phyloP scores from a whole-genome alignment of 2,888 invertebrate genomes.

The Acrobasis suavella region DNA sequence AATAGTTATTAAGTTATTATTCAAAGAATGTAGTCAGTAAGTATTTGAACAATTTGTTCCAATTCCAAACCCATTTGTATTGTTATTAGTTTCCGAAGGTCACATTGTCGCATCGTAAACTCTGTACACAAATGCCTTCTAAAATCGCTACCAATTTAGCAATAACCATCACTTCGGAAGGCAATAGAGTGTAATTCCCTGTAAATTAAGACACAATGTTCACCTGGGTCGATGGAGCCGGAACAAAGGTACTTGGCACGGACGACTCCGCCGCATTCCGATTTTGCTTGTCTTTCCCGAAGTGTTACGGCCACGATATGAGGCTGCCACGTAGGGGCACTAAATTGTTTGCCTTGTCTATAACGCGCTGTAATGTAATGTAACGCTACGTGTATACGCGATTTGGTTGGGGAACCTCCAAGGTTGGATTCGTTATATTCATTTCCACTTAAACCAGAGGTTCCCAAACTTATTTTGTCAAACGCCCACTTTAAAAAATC shows the following conservation, averaged over 20 bases:
- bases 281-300: constrained; percentile 1
- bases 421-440: constrained; percentile 13
- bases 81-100: too few relatives aligned
- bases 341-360: background rate
- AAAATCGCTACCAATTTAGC: background rate
- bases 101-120: too few relatives aligned
- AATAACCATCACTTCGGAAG: constrained; percentile 1
- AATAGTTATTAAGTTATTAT: too few relatives aligned
- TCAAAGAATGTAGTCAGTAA: too few relatives aligned
- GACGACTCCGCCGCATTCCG: constrained; percentile 20
- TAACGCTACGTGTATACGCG: background rate
- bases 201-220: constrained; percentile 12
- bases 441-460: too few relatives aligned
- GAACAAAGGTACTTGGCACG: constrained; percentile 22
- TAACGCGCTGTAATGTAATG: background rate
- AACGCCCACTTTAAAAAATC: too few relatives aligned
- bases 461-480: too few relatives aligned
- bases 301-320: constrained; percentile 3
- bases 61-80: too few relatives aligned
- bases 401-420: constrained; percentile 5
- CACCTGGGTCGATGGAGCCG: constrained; percentile 13
- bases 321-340: constrained; percentile 3
- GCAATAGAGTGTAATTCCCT: background rate
- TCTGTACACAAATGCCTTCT: background rate
- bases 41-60: too few relatives aligned